phyloP scores from a whole-genome alignment of 2,888 invertebrate species.

The Adelphocoris suturalis region DNA sequence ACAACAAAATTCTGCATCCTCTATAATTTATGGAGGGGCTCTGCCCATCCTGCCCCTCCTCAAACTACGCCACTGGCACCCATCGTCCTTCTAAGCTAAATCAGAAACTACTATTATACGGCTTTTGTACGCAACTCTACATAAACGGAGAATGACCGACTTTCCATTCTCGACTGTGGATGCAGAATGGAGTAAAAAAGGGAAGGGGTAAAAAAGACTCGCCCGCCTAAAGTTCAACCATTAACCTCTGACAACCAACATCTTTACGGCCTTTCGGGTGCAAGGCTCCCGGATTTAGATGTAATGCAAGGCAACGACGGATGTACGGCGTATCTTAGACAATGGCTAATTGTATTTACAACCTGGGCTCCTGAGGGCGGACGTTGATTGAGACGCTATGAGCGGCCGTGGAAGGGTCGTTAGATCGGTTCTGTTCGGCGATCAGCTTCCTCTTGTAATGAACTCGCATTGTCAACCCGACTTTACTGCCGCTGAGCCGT shows the following conservation, averaged over 20 bases:
- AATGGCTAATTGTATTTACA: conserved; percentile 67
- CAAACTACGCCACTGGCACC: no score
- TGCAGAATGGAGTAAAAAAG: neutral
- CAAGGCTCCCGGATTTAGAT: neutral
- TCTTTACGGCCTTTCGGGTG: conserved; percentile 13
- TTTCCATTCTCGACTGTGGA: neutral
- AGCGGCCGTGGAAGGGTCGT: neutral
- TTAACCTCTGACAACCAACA: conserved; percentile 41
- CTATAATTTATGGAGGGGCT: no score
- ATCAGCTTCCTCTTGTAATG: conserved; percentile 41
- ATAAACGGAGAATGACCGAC: neutral
- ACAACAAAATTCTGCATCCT: no score
- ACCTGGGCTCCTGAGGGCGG: conserved; percentile 40
- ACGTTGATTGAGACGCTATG: conserved; percentile 65
- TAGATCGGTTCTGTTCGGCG: conserved; percentile 30
- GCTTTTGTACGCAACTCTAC: no score
- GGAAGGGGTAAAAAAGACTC: neutral
- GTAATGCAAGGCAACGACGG: conserved; percentile 35
- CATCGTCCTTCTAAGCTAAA: no score
- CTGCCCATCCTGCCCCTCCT: no score
- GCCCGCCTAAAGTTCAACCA: conserved; percentile 19
- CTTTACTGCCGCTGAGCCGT: conserved; percentile 31
- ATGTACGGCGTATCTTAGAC: conserved; percentile 48
- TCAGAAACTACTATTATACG: no score
- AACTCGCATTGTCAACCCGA: conserved; percentile 54